A percentile compares a stretch with the other conserved stretches of the same genome.
Conservation (phyloP, 2,797 vertebrate species). For the Brotogeris chrysoptera region DNA sequence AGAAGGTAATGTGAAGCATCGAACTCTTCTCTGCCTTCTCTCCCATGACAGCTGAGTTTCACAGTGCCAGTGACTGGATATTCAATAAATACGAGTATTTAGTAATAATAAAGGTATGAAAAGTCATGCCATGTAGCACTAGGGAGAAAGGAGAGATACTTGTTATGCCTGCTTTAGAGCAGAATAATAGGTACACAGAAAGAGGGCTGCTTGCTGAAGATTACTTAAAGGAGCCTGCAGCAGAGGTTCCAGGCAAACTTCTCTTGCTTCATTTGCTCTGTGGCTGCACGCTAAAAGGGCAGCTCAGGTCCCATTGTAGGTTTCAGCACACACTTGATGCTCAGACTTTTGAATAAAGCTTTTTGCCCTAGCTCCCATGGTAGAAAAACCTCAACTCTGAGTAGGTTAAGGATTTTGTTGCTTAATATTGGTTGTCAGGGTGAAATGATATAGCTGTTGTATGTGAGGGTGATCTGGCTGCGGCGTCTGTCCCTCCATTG, state of each 20-base stretch:
- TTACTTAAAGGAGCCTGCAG: not conserved
- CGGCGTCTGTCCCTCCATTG: slow-evolving; percentile 98
- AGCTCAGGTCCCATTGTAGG: not conserved
- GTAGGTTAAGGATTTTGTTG: not conserved
- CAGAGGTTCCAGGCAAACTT: not conserved
- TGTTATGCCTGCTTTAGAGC: not conserved
- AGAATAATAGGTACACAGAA: not conserved
- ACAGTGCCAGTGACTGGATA: not conserved
- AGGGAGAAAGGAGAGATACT: not conserved
- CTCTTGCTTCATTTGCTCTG: not conserved
- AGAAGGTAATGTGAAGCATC: not conserved
- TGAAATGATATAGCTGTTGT: not conserved
- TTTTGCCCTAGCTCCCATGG: not conserved
- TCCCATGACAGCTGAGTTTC: not conserved
- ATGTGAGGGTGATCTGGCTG: no score
- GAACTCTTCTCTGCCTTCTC: not conserved
- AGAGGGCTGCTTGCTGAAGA: not conserved
- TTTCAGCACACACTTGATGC: not conserved
- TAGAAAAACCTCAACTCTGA: not conserved
- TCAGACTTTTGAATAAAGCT: not conserved
- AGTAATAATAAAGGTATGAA: not conserved
- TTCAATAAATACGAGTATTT: not conserved
- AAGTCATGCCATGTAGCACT: not conserved
- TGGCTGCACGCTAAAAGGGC: not conserved
- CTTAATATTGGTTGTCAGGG: not conserved